Evolutionary conservation across 2,113 vertebrate genomes (phyloP).

Genomic region (Otolemur garnettii): DNA sequence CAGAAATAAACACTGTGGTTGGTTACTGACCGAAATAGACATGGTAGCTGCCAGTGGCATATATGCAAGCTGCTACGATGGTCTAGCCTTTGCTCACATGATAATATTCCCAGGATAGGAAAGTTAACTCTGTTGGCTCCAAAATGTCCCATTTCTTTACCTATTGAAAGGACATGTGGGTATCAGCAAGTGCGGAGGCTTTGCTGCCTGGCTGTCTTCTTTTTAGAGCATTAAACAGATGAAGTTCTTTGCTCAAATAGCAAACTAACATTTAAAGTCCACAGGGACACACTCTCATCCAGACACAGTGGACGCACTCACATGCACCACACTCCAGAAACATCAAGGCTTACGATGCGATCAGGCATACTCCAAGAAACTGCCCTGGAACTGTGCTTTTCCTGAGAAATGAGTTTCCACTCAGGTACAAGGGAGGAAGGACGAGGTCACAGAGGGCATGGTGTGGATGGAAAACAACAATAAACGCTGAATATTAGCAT

Average conservation of each 20-base stretch:
- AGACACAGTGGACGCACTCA: not conserved
- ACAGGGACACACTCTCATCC: not conserved
- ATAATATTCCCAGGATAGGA: not conserved
- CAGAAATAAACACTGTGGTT: conserved; percentile 57
- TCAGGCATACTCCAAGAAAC: not conserved
- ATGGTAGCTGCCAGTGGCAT: conserved; percentile 1
- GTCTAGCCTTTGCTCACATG: not conserved
- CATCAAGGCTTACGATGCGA: not conserved
- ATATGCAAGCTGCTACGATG: not conserved
- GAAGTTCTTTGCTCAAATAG: conserved; percentile 11
- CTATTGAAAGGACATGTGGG: not conserved
- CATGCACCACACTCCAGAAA: not conserved
- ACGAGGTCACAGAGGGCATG: not conserved
- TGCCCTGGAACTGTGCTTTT: not conserved
- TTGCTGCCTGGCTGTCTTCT: not conserved
- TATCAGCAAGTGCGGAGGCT: not conserved
- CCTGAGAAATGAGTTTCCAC: not conserved
- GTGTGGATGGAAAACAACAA: conserved; percentile 14
- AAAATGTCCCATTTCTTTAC: conserved; percentile 45
- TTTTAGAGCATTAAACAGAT: not conserved
- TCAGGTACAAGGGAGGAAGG: not conserved
- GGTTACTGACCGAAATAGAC: conserved; percentile 56
- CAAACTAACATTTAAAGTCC: not conserved
- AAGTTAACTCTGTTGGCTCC: conserved; percentile 35
- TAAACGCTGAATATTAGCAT: not conserved